A percentile compares a stretch with the other conserved stretches of the same genome.
Evolutionary conservation across 1,140 invertebrate species (phyloP).

Genomic region (Drosophila oshimai): DNA sequence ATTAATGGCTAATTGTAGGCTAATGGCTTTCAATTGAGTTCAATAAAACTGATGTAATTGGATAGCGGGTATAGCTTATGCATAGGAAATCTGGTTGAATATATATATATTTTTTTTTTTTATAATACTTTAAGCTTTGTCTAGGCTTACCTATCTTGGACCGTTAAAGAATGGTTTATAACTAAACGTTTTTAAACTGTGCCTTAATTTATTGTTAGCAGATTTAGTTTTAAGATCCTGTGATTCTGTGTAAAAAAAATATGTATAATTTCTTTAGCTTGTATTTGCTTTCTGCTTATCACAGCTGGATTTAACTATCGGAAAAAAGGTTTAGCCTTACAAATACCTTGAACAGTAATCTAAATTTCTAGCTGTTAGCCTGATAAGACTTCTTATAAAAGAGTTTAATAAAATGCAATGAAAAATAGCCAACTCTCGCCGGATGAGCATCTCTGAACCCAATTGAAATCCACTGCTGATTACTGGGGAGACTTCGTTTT

Average conservation of each 20-base stretch:
- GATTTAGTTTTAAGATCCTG: too few relatives aligned
- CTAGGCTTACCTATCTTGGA: neutral
- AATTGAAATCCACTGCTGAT: slow-evolving; percentile 48
- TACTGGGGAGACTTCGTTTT: slow-evolving; percentile 39
- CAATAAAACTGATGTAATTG: neutral
- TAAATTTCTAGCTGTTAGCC: neutral
- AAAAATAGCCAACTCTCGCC: slow-evolving; percentile 8
- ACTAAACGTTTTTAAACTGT: too few relatives aligned
- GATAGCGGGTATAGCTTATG: neutral
- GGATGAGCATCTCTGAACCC: slow-evolving; percentile 30
- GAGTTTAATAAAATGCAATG: neutral
- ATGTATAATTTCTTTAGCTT: too few relatives aligned
- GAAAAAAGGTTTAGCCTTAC: neutral
- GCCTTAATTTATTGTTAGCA: too few relatives aligned
- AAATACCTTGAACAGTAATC: too few relatives aligned
- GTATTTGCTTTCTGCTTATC: too few relatives aligned
- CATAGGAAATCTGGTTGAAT: neutral
- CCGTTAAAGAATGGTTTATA: too few relatives aligned
- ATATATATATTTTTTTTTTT: neutral
- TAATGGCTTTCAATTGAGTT: neutral
- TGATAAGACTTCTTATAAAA: neutral
- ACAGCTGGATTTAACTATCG: neutral
- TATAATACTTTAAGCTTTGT: neutral
- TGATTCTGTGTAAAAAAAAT: too few relatives aligned
- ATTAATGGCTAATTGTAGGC: neutral